A percentile compares a stretch with the other conserved stretches of the same genome.
Conservation (phyloP, 2,888 invertebrate genomes). For the Antitype chi region DNA sequence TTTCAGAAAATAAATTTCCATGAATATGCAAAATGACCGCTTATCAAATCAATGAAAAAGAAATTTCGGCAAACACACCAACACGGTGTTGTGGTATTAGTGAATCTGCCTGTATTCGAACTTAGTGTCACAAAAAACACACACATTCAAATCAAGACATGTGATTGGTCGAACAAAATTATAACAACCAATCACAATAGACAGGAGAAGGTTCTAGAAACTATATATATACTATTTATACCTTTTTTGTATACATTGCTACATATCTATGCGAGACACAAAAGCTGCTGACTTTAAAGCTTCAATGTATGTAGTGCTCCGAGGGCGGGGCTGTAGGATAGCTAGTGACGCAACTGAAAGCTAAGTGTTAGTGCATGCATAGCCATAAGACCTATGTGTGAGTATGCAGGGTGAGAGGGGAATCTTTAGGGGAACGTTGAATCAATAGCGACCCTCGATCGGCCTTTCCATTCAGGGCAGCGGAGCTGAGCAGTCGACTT, state of each 20-base stretch:
- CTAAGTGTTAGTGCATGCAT: conserved; percentile 38
- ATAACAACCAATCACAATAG: conserved; percentile 19
- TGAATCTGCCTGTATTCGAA: background rate
- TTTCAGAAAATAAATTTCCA: background rate
- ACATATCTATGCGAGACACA: background rate
- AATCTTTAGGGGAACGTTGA: too few species aligned
- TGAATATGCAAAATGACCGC: conserved; percentile 3
- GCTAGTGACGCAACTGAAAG: background rate
- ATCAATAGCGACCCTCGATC: conserved; percentile 18
- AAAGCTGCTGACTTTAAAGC: background rate
- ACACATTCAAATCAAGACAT: conserved; percentile 5
- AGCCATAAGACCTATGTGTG: conserved; percentile 30
- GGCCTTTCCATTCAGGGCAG: conserved; percentile 26
- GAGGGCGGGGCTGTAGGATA: conserved; percentile 17
- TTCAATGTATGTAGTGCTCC: conserved; percentile 31
- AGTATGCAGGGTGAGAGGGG: conserved; percentile 11
- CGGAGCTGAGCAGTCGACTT: conserved; percentile 25
- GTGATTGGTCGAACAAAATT: conserved; percentile 23
- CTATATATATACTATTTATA: too few species aligned
- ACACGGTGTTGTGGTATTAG: background rate
- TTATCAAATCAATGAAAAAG: background rate
- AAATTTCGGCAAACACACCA: background rate
- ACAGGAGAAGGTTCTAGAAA: background rate
- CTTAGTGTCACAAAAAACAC: background rate
- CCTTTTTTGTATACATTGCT: conserved; percentile 19